These are phyloP conservation scores for Tetrax tetrax DNA, from an alignment of 2,113 vertebrate species.

Conservation along the genomic window DNA sequence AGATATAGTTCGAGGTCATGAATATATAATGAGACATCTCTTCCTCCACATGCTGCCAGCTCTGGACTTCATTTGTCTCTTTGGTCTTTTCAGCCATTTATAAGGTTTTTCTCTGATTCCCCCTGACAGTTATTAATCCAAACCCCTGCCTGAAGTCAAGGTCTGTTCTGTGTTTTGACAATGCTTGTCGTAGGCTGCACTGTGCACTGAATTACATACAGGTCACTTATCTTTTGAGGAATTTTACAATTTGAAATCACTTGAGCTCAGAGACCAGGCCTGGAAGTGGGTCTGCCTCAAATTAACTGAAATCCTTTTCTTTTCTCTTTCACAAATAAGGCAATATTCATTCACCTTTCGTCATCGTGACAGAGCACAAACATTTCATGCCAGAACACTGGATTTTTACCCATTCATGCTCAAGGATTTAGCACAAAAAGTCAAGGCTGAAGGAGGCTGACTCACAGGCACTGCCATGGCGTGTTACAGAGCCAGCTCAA, in stretches of 20 bases:
- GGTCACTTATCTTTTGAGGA: neutral
- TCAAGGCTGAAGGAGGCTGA: neutral
- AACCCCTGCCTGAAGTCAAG: neutral
- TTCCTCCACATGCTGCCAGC: neutral
- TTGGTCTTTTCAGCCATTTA: neutral
- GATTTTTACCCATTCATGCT: neutral
- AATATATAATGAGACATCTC: neutral
- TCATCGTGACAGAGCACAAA: neutral
- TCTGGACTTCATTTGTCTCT: neutral
- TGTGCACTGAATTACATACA: neutral
- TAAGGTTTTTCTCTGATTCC: neutral
- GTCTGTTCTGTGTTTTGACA: neutral
- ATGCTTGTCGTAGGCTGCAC: neutral
- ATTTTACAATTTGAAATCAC: neutral
- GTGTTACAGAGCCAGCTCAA: neutral
- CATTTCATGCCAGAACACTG: rapidly evolving
- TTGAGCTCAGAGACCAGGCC: neutral
- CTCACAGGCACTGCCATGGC: neutral
- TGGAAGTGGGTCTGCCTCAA: neutral
- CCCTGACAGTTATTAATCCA: neutral
- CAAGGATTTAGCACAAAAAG: neutral
- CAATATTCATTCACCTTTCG: neutral
- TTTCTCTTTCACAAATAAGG: neutral
- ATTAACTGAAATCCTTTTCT: neutral
- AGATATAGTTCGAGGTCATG: neutral